Evolutionary conservation across 2,113 vertebrate species (phyloP).

Genomic region (Pluvianellus socialis): DNA sequence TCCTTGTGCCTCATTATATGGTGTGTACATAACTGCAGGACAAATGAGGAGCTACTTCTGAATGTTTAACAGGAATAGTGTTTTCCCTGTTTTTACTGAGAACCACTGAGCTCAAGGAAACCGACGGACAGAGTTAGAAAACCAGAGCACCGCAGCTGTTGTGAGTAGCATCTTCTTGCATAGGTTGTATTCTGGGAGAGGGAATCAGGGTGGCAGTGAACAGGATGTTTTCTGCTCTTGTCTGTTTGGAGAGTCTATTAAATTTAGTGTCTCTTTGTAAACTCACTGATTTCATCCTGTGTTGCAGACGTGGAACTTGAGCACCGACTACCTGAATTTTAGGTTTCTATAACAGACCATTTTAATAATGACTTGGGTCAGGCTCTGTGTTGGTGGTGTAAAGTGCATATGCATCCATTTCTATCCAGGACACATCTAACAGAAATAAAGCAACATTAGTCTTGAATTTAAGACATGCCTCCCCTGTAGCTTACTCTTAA

Average conservation of each 20-base stretch:
- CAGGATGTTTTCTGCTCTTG: background rate
- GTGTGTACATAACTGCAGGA: background rate
- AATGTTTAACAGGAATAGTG: background rate
- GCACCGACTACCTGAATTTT: background rate
- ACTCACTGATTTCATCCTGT: background rate
- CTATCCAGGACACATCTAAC: background rate
- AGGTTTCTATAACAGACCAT: background rate
- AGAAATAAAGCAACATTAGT: background rate
- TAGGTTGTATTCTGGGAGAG: background rate
- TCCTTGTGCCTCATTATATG: background rate
- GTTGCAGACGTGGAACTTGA: background rate
- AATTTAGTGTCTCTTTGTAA: background rate
- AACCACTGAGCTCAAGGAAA: background rate
- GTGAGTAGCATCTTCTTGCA: background rate
- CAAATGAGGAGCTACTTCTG: background rate
- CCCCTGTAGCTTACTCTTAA: background rate
- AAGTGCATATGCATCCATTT: background rate
- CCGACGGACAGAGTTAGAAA: background rate
- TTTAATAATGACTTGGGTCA: background rate
- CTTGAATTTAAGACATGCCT: background rate
- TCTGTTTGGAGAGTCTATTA: background rate
- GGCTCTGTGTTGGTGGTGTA: background rate
- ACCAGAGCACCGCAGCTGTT: background rate
- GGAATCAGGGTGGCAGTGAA: background rate
- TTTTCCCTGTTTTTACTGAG: background rate